Evolutionary conservation across 2,113 vertebrate genomes (phyloP), one percentile per base, ranked within the genome.

Genomic region (Pipra filicauda): DNA sequence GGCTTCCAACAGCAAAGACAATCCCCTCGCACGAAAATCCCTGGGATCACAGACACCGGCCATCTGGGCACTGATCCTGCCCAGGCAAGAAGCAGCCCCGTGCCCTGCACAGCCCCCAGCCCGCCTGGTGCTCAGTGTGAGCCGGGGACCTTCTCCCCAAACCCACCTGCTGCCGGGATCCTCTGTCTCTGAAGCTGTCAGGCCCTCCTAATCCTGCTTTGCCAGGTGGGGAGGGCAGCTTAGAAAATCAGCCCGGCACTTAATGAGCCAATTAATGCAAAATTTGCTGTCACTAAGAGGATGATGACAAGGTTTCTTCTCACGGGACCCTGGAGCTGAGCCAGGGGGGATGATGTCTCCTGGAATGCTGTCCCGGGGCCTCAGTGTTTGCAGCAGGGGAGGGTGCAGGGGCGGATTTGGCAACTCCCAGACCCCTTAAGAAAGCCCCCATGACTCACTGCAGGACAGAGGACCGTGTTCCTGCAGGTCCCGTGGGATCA

Each of bases 281-380:
- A 94, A 71, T 64, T 94, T 6, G 52, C 73, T 71, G 95, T 57
- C 37, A 1, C 61, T 95, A 95, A 93, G 94, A 96, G 94, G 96
- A 92, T 96, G 76, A 95, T 69, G 95, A 85, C 80, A 94, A 61
- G 89, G 80, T 65, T 85, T 91, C 84, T 78, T 75, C 95, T 94
- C 91, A 89, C 11, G 4, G 64, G 62, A 87, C 24, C 1, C 0
- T 28, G 84, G 93, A n/a, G 8, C 13, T 0, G 3, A 91, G 91
- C 77, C 89, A 75, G 71, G 39, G 33, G 79, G 28, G 77, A 20
- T 43, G 74, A 57, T 70, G 43, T 3, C 39, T 52, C n/a, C 35
- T 35, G 67, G 62, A 43, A 19, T 46, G 57, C 58, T 61, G 49
- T 37, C 55, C 55, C 0, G 0, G 0, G n/a, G n/a, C 26, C 1